These are phyloP conservation scores for Pinctada fucata DNA, from an alignment of 2,888 invertebrate genomes.

Conservation along the genomic window DNA sequence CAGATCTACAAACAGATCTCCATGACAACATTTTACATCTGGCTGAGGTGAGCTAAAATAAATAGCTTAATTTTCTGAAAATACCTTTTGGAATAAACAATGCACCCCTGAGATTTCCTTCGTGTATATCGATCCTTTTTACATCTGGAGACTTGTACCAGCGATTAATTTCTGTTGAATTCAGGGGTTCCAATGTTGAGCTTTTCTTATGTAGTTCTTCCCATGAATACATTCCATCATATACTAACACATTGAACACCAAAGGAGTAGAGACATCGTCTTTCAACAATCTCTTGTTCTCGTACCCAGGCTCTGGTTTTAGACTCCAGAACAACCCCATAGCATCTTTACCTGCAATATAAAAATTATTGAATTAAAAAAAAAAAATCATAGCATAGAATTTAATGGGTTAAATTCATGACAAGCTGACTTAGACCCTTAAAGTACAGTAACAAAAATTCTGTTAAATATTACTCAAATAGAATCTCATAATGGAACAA, in stretches of 20 bases:
- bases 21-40: too few relatives aligned
- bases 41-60: too few relatives aligned
- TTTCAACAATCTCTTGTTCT: neutral
- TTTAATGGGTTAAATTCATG: too few relatives aligned
- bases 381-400: neutral
- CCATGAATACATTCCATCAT: neutral
- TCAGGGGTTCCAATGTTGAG: neutral
- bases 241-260: neutral
- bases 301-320: neutral
- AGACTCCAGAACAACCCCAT: neutral
- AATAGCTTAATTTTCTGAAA: too few relatives aligned
- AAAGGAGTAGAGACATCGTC: neutral
- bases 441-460: too few relatives aligned
- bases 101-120: neutral
- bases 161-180: neutral
- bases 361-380: too few relatives aligned
- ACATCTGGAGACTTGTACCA: neutral
- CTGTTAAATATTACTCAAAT: too few relatives aligned
- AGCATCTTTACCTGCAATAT: neutral
- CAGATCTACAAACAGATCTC: too few relatives aligned
- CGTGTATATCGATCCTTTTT: neutral
- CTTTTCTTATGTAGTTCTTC: neutral
- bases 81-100: constrained; percentile 1
- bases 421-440: too few relatives aligned
- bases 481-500: too few relatives aligned